A percentile compares a stretch with the other conserved stretches of the same genome.
Evolutionary conservation across 64 coral and sea anemone species (phyloP).

Genomic region (Pachyseris speciosa): DNA sequence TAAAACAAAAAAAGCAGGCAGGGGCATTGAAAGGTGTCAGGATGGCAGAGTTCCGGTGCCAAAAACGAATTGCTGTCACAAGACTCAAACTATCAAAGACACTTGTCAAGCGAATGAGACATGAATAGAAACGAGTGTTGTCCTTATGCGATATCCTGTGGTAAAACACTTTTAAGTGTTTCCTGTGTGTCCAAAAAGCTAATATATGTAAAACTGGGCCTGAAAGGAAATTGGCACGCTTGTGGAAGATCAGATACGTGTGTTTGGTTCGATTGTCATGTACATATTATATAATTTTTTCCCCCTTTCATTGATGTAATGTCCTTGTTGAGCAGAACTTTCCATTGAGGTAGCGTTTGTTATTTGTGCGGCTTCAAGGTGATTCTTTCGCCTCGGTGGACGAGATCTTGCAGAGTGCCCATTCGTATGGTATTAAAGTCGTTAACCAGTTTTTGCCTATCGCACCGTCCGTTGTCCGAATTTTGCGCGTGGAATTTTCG

Average conservation of each 20-base stretch:
- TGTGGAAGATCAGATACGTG: neutral
- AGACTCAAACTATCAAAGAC: neutral
- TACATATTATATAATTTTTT: neutral
- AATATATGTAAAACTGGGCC: neutral
- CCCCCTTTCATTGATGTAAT: neutral
- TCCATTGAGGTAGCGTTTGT: no score
- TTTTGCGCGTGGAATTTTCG: neutral
- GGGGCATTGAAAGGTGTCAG: neutral
- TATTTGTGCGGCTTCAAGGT: no score
- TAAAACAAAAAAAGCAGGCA: neutral
- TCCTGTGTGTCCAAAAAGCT: neutral
- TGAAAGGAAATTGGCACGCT: neutral
- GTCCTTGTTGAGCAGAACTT: no score
- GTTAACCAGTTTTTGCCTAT: no score
- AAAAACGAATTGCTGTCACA: neutral
- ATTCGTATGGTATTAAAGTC: no score
- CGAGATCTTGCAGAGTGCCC: no score
- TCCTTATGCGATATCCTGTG: neutral
- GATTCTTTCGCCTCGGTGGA: no score
- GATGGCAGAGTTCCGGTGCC: slow-evolving; percentile 6
- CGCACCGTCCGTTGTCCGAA: no score
- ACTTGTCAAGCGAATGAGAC: slow-evolving; percentile 31
- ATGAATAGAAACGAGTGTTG: slow-evolving; percentile 29
- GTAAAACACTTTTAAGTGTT: slow-evolving; percentile 1
- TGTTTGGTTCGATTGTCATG: neutral